Evolutionary conservation across 2,797 vertebrate genomes (phyloP), one percentile per base, ranked within the genome.

Genomic region (Etheostoma nigrum): DNA sequence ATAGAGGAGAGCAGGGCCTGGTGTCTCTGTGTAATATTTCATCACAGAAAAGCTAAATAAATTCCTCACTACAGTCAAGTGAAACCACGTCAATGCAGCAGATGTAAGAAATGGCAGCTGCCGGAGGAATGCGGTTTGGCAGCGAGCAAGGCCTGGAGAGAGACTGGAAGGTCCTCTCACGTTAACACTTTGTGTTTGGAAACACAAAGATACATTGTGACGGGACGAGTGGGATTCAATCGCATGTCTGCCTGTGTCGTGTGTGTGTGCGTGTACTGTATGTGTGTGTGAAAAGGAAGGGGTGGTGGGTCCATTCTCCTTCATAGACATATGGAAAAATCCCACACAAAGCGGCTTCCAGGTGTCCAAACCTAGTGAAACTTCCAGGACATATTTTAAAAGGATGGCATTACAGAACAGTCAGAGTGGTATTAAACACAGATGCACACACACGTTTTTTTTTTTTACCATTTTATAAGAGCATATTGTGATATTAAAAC

Each of bases 61-160:
- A 95, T 95, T 95, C 93, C 91, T 90, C 73, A 79, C 84, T 88
- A 84, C 86, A 91, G 91, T 86, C 76, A 86, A 92, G 94, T 89
- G 91, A 92, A 94, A 94, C 91, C 91, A 89, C 87, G 93, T 95
- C 94, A 93, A 86, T 87, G 89, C 88, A 91, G 89, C 95, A 95
- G 94, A 96, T 95, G 95, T 95, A 93, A 93, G 86, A 94, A 92
- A 94, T 93, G 92, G 92, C 93, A 95, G 92, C 91, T 91, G 94
- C 89, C 44, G 84, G 89, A 92, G 94, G 93, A 95, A 94, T 95
- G 94, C 3, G 93, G 92, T 91, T 93, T 95, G 94, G 94, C 93
- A 90, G 86, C 33, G 44, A 69, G 59, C 15, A 23, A 19, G 63
- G 81, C 85, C 76, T 72, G 61, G 78, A 83, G 84, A 84, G 83